Base-by-base conservation (phyloP, 2,113 vertebrate species). In the Rhinolophus ferrumequinum region DNA sequence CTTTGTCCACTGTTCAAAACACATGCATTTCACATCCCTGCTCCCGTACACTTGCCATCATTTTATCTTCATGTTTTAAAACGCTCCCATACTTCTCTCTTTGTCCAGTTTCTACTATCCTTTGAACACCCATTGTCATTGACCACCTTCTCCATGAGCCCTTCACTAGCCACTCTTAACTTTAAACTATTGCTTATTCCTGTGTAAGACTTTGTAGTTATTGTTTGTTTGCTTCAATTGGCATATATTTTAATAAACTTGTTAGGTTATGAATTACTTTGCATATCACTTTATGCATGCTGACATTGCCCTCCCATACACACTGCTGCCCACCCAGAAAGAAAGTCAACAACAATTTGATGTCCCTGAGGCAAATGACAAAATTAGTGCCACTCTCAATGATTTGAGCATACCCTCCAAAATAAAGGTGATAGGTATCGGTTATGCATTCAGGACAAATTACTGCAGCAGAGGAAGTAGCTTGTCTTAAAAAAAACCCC, bases 51-150 rank as follows among this genome's bases (percentile, higher is more conserved):
- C 2, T 58, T n/a, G 1, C 2, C 13, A 35, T n/a, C 2, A 66
- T 41, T 92, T 58, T 41, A 64, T 41, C 30, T 38, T 73, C 22
- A 52, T 28, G 58, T 54, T 76, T 94, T 72, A 81, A 95, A 88
- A 33, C 8, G 14, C 6, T 18, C 28, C 33, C 4, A 75, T 18
- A 15, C 13, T 8, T 73, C 22, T 62, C 4, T 75, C 1, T 73
- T 38, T 60, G 5, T 38, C 54, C 33, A n/a, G 15, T 1, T 56
- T 84, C 21, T 77, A 81, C 4, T 67, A 12, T 87, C 56, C 28
- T 75, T 62, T 67, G 16, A 64, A 41, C 3, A 75, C 26, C 4
- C 9, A 38, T 18, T 91, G 11, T 58, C 26, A 77, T 76, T 82
- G 50, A 16, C 18, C 15, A 77, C 2, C 30, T 70, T 21, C 2